phyloP scores from a whole-genome alignment of 2,113 vertebrate species.

The Mus musculus region GRCm39 chr11:36739001-36739500 shows the following conservation, averaged over 20 bases:
- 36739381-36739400: not conserved
- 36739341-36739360: not conserved
- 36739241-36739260: not conserved
- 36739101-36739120: not conserved
- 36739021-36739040: not conserved
- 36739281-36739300: not conserved
- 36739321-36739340: not conserved
- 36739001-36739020: not conserved
- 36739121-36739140: not conserved
- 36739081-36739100: not conserved
- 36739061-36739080: not conserved
- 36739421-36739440: not conserved
- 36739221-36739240: too few species aligned
- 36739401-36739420: not conserved
- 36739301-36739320: not conserved
- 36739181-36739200: too few species aligned
- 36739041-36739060: not conserved
- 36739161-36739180: not conserved
- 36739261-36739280: not conserved
- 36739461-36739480: not conserved
- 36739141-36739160: not conserved
- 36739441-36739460: not conserved
- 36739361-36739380: rapidly evolving
- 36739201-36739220: not conserved
- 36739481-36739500: not conserved